A percentile compares a stretch with the other conserved stretches of the same genome.
These are phyloP conservation scores for Macrostomum lignano DNA, from an alignment of 1,140 invertebrate species.

Conservation along the genomic window DNA sequence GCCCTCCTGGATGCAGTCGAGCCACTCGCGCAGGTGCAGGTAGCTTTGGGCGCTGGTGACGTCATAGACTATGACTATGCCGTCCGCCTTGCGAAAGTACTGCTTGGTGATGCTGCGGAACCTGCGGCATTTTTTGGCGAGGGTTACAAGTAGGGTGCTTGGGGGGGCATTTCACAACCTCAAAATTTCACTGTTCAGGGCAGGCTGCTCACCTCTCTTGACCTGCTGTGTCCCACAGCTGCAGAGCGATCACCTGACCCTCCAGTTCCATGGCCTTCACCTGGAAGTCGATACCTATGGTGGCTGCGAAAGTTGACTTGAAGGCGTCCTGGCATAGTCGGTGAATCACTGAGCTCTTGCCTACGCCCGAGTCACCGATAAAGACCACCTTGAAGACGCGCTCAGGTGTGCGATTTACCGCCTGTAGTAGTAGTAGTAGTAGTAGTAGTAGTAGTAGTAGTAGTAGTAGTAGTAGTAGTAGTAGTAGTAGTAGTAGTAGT, in stretches of 20 bases:
- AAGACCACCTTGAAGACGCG: conserved; percentile 34
- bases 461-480: conserved; percentile 2
- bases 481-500: conserved; percentile 2
- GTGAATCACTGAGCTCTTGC: conserved; percentile 34
- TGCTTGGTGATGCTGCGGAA: conserved; percentile 40
- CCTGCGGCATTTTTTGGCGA: too few relatives aligned
- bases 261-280: conserved; percentile 30
- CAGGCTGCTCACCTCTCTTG: conserved; percentile 32
- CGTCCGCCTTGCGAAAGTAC: conserved; percentile 41
- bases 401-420: not conserved
- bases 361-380: conserved; percentile 35
- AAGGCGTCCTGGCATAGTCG: conserved; percentile 33
- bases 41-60: conserved; percentile 37
- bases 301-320: conserved; percentile 30
- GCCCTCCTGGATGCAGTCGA: conserved; percentile 30
- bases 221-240: conserved; percentile 36
- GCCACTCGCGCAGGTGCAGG: conserved; percentile 37
- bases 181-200: too few relatives aligned
- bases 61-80: conserved; percentile 39
- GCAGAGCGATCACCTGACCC: conserved; percentile 29
- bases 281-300: conserved; percentile 36
- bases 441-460: conserved; percentile 2
- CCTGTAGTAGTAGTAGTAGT: not conserved
- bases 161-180: too few relatives aligned
- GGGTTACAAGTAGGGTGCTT: too few relatives aligned